phyloP scores from a whole-genome alignment of 2,797 vertebrate genomes.

The Otolemur crassicaudatus region DNA sequence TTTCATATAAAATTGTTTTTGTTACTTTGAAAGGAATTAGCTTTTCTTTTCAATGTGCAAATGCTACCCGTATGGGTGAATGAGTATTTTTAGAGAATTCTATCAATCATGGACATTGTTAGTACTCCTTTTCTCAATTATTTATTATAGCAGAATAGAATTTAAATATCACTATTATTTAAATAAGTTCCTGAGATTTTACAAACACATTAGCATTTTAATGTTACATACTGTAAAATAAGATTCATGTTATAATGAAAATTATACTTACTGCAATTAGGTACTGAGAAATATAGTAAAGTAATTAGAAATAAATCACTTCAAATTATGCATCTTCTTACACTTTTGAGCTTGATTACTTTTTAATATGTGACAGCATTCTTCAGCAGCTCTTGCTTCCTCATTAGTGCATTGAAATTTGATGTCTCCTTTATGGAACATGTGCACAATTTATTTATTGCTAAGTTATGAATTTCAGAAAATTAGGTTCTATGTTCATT shows the following conservation, averaged over 20 bases:
- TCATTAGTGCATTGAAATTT: constrained; percentile 68
- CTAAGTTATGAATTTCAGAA: constrained; percentile 72
- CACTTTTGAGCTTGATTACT: constrained; percentile 63
- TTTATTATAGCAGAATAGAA: neutral
- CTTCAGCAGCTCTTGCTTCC: constrained; percentile 57
- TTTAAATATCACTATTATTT: neutral
- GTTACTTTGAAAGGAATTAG: neutral
- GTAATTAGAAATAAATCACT: constrained; percentile 73
- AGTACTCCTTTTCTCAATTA: neutral
- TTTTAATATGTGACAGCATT: constrained; percentile 74
- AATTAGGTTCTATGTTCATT: constrained; percentile 74
- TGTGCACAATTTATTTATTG: constrained; percentile 70
- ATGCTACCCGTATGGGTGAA: neutral
- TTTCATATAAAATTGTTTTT: neutral
- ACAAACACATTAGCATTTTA: neutral
- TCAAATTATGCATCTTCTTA: constrained; percentile 60
- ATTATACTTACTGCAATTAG: constrained; percentile 60
- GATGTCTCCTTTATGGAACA: neutral
- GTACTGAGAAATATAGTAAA: constrained; percentile 47
- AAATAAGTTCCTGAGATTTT: constrained; percentile 14
- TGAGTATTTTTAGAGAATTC: neutral
- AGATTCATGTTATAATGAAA: constrained; percentile 66
- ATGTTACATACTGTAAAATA: neutral
- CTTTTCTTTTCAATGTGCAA: neutral
- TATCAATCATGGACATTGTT: neutral